Conservation (phyloP, 2,888 invertebrate genomes). For the Caenorhabditis doughertyi region DNA sequence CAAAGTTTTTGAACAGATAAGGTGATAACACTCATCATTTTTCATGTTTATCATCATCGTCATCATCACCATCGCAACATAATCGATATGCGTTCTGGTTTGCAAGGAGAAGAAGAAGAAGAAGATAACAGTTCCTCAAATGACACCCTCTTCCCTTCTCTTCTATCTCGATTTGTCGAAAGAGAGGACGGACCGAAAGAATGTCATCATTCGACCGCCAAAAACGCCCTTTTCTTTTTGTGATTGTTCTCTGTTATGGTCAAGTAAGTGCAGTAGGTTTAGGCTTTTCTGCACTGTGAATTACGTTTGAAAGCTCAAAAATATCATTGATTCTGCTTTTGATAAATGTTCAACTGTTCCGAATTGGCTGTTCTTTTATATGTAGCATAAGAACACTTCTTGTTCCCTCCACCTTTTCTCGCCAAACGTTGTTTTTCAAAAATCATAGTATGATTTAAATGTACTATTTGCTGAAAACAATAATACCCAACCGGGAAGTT, state of each 20-base stretch:
- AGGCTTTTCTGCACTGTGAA: too few species aligned
- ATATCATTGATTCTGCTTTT: too few species aligned
- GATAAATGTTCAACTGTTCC: too few species aligned
- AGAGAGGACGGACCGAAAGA: conserved; percentile 23
- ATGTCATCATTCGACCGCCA: conserved; percentile 42
- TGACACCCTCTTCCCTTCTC: conserved; percentile 2
- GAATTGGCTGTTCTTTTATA: too few species aligned
- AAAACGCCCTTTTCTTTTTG: conserved; percentile 1
- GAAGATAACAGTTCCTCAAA: conserved; percentile 36
- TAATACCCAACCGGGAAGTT: neutral
- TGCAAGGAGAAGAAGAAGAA: neutral
- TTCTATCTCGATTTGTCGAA: conserved; percentile 1
- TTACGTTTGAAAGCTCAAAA: too few species aligned
- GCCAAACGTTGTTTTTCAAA: neutral
- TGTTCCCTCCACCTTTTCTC: too few species aligned
- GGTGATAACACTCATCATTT: neutral
- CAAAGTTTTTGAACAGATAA: neutral
- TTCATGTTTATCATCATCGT: conserved; percentile 1
- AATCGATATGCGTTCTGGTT: conserved; percentile 51
- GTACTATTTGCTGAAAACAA: conserved; percentile 5
- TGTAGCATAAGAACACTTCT: too few species aligned
- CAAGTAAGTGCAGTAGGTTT: conserved; percentile 7
- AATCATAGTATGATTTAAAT: neutral
- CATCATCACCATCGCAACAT: conserved; percentile 20
- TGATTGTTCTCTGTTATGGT: conserved; percentile 41